Evolutionary conservation across 53 echinoderm and acorn worm species (phyloP), one percentile per base, ranked within the genome.

Genomic region (Apostichopus leukothele): DNA sequence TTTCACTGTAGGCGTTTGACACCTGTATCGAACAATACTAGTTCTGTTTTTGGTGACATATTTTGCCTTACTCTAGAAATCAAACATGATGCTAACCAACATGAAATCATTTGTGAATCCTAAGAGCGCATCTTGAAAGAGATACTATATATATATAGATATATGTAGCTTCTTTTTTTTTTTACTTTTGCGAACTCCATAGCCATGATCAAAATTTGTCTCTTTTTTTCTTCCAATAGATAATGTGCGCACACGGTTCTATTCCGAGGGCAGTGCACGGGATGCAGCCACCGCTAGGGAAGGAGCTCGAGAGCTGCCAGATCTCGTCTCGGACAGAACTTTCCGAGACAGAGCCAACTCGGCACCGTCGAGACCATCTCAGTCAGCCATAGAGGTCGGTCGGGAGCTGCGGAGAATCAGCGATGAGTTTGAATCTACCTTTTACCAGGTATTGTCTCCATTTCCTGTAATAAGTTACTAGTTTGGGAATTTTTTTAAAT

Each of bases 321-420:
- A 93, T 14, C 67, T 93, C 4, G 84, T 93, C 21, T 61, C 53
- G 2, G 22, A n/a, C 21, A 21, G 77, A 39, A 12, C 51, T 39
- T 89, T 93, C 85, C 86, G 89, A 21, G 80, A 90, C 57, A 57
- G 93, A 25, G 90, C 93, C 22, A 90, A 93, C 86, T 93, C 93
- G 1, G 93, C 90, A 7, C 93, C 93, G 26, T 78, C 91, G 7
- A 86, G 92, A 80, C 88, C 90, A 39, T 83, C 88, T 4, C 74
- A 75, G 18, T 89, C 92, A 5, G 86, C 84, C 67, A 90, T 90
- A 6, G 60, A 55, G 53, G 84, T 90, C 2, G 92, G 92, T 7
- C 89, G 90, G 3, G 92, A 89, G 85, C 78, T 92, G 16, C 18
- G 92, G 16, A 63, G 92, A 16, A 92, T 92, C 4, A 89, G 92